A percentile compares a stretch with the other conserved stretches of the same genome.
Evolutionary conservation across 1,140 invertebrate genomes (phyloP).

Genomic region (Anastrepha obliqua): DNA sequence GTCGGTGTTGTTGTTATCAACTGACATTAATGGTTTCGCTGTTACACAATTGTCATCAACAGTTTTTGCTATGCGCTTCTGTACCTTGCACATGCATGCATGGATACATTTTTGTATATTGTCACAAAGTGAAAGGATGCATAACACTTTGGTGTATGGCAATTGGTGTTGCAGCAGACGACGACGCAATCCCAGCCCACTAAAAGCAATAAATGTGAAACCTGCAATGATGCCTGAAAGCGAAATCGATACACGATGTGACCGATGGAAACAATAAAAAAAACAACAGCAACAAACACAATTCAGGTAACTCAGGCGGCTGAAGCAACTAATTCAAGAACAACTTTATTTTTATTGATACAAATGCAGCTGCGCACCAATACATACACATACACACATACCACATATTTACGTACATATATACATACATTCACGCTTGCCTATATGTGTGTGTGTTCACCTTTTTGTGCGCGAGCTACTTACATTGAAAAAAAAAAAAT

Average conservation of each 20-base stretch:
- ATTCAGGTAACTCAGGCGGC: not conserved
- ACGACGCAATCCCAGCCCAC: not conserved
- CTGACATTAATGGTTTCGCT: not conserved
- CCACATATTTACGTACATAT: not conserved
- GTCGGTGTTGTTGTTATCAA: not conserved
- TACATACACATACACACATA: not conserved
- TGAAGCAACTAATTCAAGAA: not conserved
- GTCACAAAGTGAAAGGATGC: slow-evolving; percentile 31
- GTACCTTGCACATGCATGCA: not conserved
- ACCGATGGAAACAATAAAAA: not conserved
- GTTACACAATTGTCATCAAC: slow-evolving; percentile 25
- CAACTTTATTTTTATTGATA: slow-evolving; percentile 19
- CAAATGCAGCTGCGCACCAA: not conserved
- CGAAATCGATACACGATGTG: not conserved
- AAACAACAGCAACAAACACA: not conserved
- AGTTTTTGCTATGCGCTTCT: not conserved
- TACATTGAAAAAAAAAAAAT: not conserved
- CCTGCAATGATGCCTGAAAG: not conserved
- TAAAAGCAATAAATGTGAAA: not conserved
- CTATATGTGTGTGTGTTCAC: not conserved
- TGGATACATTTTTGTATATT: not conserved
- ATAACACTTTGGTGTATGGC: slow-evolving; percentile 33
- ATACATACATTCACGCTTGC: not conserved
- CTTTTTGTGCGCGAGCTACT: not conserved
- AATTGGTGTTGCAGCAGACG: not conserved